Base-by-base conservation (phyloP, 2,113 vertebrate species). In the Parotia lawesii region DNA sequence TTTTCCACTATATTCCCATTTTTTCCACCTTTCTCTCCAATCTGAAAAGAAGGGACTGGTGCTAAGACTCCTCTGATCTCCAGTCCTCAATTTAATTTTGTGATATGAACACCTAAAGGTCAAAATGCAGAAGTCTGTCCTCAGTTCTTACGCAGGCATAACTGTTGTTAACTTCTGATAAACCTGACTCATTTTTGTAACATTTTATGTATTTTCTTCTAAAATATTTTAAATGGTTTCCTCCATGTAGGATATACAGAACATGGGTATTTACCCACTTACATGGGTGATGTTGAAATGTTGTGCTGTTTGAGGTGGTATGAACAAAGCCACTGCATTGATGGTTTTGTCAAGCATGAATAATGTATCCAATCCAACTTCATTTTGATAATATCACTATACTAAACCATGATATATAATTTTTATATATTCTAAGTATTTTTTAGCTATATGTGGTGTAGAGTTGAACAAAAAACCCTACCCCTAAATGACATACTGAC, bases 401-500 rank as follows among this genome's bases (percentile, higher is more conserved):
- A 64, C 12, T 60, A 89, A 89, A 54, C 28, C 21, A 79, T 53
- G 66, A 74, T 61, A 57, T 42, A 85, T 80, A 18, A 73, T 94
- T 95, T 93, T 80, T 80, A 86, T 62, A 88, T 90, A 91, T 87
- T 58, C 33, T 64, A 71, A 88, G 47, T 83, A 88, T 93, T 91
- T 95, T 94, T 89, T 56, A 80, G 85, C 90, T 57, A 44, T 51
- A 85, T 73, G 65, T 54, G 60, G 84, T 72, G 58, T 58, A 87
- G 44, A 73, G 83, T 79, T 12, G 18, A 94, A 93, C 50, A 67
- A 93, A 83, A 95, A 95, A 22, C 0, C 12, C 64, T 66, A 48
- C 23, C 42, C 69, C 40, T 66, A 92, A 95, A 73, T 80, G 95
- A 87, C 95, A 90, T 80, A 96, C 84, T 94, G 95, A 91, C 89